These are phyloP conservation scores for Temnothorax rugatulus DNA, from an alignment of 2,888 invertebrate genomes.

Conservation along the genomic window DNA sequence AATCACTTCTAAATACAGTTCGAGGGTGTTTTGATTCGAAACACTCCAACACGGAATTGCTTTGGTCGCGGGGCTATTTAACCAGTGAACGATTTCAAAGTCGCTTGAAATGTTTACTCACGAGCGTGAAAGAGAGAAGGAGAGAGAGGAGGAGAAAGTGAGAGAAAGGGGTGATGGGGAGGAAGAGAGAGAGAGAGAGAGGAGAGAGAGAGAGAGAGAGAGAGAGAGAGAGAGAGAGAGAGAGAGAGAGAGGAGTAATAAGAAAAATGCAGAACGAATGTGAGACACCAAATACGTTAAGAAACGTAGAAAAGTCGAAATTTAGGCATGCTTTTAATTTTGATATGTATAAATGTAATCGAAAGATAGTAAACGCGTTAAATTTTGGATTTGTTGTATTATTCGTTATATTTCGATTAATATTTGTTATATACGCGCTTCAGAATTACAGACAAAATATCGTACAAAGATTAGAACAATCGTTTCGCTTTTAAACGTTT, in stretches of 20 bases:
- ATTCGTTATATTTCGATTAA: neutral
- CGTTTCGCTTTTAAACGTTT: neutral
- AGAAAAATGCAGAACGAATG: conserved; percentile 2
- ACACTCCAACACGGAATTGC: conserved; percentile 73
- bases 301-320: neutral
- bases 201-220: neutral
- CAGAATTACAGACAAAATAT: neutral
- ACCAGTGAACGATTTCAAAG: conserved; percentile 80
- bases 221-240: conserved; percentile 13
- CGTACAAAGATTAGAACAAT: neutral
- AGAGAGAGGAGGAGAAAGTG: neutral
- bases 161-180: neutral
- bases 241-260: neutral
- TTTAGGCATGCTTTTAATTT: neutral
- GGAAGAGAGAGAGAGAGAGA: conserved; percentile 25
- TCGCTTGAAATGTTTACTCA: conserved; percentile 75
- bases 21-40: conserved; percentile 82
- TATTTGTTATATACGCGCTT: neutral
- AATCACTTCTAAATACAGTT: conserved; percentile 81
- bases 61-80: conserved; percentile 78
- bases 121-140: conserved; percentile 52
- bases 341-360: neutral
- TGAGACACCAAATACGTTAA: neutral
- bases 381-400: neutral
- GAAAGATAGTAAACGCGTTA: neutral